phyloP scores from a whole-genome alignment of 2,113 vertebrate genomes.

The Pachycephala philippinensis region DNA sequence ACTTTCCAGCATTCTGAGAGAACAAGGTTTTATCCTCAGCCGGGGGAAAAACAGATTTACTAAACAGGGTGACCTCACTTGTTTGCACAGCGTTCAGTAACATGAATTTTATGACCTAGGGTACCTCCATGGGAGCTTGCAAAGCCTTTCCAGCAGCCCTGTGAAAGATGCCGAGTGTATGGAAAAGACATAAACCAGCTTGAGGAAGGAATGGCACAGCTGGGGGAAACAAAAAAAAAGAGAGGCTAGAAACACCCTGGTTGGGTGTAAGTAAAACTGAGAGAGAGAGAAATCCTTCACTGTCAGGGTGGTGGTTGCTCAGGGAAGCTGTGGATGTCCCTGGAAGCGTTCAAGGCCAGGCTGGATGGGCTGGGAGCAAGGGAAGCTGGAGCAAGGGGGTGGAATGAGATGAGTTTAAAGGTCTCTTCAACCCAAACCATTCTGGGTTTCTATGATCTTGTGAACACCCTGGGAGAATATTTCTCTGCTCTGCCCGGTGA shows the following conservation, averaged over 20 bases:
- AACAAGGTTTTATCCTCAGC: slow-evolving; percentile 56
- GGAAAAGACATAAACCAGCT: slow-evolving; percentile 63
- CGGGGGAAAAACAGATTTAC: slow-evolving; percentile 63
- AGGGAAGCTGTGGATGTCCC: not conserved
- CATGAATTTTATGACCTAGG: slow-evolving; percentile 60
- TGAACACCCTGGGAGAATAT: not conserved
- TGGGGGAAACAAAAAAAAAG: not conserved
- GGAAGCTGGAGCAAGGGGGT: not conserved
- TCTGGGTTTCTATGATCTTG: not conserved
- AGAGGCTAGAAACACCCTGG: not conserved
- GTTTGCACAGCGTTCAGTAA: slow-evolving; percentile 69
- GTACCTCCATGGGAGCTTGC: slow-evolving; percentile 64
- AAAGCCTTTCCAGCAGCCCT: slow-evolving; percentile 57
- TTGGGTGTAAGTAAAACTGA: not conserved
- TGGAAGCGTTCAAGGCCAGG: not conserved
- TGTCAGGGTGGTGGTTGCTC: not conserved
- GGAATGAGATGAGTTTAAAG: not conserved
- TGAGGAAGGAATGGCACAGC: slow-evolving; percentile 28
- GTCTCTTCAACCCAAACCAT: not conserved
- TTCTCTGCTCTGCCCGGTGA: not conserved
- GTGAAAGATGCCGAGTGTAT: slow-evolving; percentile 1
- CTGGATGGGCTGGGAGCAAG: not conserved
- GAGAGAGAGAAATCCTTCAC: not conserved
- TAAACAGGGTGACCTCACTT: slow-evolving; percentile 70
- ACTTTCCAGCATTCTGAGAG: slow-evolving; percentile 65